A percentile compares a stretch with the other conserved stretches of the same genome.
Evolutionary conservation across 53 echinoderm and acorn worm species (phyloP).

Genomic region (Patiria pectinifera): DNA sequence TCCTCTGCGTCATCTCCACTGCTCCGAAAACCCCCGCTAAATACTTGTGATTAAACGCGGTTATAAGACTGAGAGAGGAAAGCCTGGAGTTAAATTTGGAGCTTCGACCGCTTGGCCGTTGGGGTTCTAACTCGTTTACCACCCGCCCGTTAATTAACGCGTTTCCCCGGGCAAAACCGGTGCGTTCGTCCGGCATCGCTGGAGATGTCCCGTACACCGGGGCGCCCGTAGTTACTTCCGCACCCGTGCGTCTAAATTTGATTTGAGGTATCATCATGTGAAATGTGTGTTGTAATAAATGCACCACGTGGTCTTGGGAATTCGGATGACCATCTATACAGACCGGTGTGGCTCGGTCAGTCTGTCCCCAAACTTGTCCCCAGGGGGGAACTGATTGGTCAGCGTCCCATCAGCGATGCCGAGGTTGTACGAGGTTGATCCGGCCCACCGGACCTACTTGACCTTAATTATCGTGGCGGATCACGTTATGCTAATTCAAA

Average conservation of each 20-base stretch:
- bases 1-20: background rate
- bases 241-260: background rate
- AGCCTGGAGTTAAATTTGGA: background rate
- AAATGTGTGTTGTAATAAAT: background rate
- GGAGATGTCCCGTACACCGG: background rate
- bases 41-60: background rate
- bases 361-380: background rate
- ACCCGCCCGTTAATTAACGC: slow-evolving; percentile 33
- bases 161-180: background rate
- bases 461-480: background rate
- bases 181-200: background rate
- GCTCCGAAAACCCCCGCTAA: background rate
- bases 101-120: slow-evolving; percentile 4
- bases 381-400: background rate
- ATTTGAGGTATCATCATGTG: slow-evolving; percentile 1
- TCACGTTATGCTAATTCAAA: background rate
- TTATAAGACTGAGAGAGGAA: background rate
- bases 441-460: background rate
- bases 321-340: background rate
- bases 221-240: slow-evolving; percentile 1
- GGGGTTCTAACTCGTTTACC: slow-evolving; percentile 28
- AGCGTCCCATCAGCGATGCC: background rate
- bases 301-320: background rate
- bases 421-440: slow-evolving; percentile 1
- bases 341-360: background rate